A percentile compares a stretch with the other conserved stretches of the same genome.
These are phyloP conservation scores for Gastracanthus pulcherrimus DNA, from an alignment of 2,888 invertebrate species.

Conservation along the genomic window DNA sequence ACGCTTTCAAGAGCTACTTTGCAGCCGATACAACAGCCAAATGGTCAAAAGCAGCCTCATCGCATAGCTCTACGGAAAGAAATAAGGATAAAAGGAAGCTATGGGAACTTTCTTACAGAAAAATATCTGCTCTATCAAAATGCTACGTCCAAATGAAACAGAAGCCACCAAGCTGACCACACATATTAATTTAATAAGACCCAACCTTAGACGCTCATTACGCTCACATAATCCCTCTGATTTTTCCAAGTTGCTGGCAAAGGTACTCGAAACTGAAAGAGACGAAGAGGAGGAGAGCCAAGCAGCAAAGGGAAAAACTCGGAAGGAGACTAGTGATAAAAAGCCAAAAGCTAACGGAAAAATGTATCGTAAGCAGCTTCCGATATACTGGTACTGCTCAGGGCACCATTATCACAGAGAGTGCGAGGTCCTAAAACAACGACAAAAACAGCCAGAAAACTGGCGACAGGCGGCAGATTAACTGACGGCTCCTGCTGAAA, in stretches of 20 bases:
- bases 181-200: background rate
- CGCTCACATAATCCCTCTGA: background rate
- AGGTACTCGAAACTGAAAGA: background rate
- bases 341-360: background rate
- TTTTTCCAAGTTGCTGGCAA: background rate
- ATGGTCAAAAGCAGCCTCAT: background rate
- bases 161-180: background rate
- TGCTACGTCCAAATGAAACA: background rate
- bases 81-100: background rate
- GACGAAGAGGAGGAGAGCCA: background rate
- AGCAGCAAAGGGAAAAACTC: no score
- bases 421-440: background rate
- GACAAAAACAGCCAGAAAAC: background rate
- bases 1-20: background rate
- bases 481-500: slow-evolving; percentile 36
- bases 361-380: background rate
- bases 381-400: background rate
- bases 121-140: background rate
- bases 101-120: background rate
- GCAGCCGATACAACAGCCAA: background rate
- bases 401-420: background rate
- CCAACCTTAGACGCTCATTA: background rate
- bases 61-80: background rate
- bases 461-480: background rate
- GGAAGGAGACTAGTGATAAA: background rate